Evolutionary conservation across 2,113 vertebrate species (phyloP).

Genomic region (Lates calcarifer): DNA sequence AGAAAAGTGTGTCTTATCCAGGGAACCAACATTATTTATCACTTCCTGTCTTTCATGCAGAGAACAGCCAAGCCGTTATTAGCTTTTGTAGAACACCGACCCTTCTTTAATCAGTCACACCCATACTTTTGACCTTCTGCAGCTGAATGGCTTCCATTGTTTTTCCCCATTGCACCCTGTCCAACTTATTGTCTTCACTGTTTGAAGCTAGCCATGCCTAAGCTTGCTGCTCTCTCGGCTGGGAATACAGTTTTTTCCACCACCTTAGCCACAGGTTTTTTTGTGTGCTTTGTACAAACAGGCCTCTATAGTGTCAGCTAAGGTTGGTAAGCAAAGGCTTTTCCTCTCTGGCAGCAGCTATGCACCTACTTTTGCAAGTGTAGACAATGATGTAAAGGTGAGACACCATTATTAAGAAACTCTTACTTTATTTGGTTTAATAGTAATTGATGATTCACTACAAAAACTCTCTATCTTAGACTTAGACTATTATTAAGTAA

Average conservation of each 20-base stretch:
- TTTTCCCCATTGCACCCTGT: constrained; percentile 55
- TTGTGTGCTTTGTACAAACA: constrained; percentile 69
- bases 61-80: constrained; percentile 72
- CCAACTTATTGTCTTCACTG: constrained; percentile 73
- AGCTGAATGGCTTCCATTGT: constrained; percentile 78
- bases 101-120: constrained; percentile 82
- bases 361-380: constrained; percentile 44
- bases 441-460: background rate
- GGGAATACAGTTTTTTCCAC: constrained; percentile 56
- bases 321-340: constrained; percentile 56
- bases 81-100: constrained; percentile 72
- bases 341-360: constrained; percentile 50
- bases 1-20: constrained; percentile 62
- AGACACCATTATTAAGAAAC: background rate
- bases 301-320: constrained; percentile 51
- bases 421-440: background rate
- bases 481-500: background rate
- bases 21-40: constrained; percentile 79
- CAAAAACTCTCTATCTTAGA: background rate
- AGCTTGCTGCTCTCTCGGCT: constrained; percentile 66
- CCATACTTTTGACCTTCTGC: constrained; percentile 77
- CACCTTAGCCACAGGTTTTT: constrained; percentile 68
- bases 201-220: constrained; percentile 76
- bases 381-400: constrained; percentile 51
- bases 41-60: constrained; percentile 81